phyloP scores from a whole-genome alignment of 30 jellyfish, hydroid and myxozoan genomes.

The Hydra vulgaris region DNA sequence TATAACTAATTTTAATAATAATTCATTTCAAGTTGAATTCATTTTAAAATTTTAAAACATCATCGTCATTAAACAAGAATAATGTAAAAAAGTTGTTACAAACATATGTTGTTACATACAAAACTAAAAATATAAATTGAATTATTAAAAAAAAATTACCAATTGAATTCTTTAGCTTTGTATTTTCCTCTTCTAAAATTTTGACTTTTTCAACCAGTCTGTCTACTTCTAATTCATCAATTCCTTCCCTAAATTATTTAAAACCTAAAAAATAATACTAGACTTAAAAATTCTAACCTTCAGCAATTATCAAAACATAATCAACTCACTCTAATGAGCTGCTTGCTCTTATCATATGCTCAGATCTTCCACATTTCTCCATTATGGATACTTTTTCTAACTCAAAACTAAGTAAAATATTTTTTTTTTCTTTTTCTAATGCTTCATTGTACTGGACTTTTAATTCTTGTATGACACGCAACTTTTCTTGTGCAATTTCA shows the following conservation, averaged over 20 bases:
- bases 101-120: no score
- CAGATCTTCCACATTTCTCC: conserved; percentile 33
- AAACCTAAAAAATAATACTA: neutral
- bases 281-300: neutral
- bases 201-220: conserved; percentile 45
- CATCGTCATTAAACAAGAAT: no score
- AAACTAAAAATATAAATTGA: no score
- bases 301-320: neutral
- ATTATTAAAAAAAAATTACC: neutral
- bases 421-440: conserved; percentile 42
- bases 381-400: conserved; percentile 32
- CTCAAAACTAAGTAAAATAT: conserved; percentile 32
- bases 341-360: conserved; percentile 14
- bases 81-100: no score
- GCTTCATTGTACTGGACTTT: conserved; percentile 26
- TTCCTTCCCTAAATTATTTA: conserved; percentile 56
- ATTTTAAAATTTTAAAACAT: no score
- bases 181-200: conserved; percentile 56
- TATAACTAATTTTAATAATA: no score
- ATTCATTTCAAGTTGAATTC: no score
- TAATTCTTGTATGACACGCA: conserved; percentile 26
- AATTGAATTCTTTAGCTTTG: conserved; percentile 1
- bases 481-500: conserved; percentile 26
- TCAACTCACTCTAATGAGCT: conserved; percentile 30
- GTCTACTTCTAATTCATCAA: conserved; percentile 83